phyloP scores from a whole-genome alignment of 2,113 vertebrate species.

The Uropsilus gracilis region DNA sequence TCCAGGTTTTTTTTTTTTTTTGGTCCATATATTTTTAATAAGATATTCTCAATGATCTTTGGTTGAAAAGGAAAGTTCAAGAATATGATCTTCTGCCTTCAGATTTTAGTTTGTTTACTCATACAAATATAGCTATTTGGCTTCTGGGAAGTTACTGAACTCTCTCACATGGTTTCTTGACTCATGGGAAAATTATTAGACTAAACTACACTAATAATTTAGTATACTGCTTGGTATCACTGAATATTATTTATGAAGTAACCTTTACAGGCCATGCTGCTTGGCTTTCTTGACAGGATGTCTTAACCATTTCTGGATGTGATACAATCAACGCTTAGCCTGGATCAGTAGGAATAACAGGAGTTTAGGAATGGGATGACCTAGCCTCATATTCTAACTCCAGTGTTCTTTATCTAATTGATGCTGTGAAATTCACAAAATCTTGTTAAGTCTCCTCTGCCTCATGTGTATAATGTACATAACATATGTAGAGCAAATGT shows the following conservation, averaged over 20 bases:
- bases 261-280: neutral
- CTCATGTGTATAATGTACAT: neutral
- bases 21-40: neutral
- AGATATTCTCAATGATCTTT: neutral
- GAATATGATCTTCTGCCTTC: neutral
- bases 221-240: neutral
- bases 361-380: neutral
- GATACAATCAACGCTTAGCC: neutral
- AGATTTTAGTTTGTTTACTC: neutral
- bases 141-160: neutral
- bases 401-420: neutral
- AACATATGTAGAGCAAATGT: no score
- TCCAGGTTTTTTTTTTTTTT: no score
- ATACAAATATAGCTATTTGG: neutral
- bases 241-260: neutral
- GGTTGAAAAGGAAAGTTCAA: neutral
- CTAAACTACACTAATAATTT: neutral
- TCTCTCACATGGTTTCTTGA: neutral
- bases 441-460: neutral
- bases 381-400: neutral
- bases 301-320: neutral
- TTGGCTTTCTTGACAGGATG: slow-evolving; percentile 42
- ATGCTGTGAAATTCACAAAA: neutral
- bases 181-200: neutral
- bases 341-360: neutral